Conservation (phyloP, 2,888 invertebrate species). For the Metacarcinus magister region DNA sequence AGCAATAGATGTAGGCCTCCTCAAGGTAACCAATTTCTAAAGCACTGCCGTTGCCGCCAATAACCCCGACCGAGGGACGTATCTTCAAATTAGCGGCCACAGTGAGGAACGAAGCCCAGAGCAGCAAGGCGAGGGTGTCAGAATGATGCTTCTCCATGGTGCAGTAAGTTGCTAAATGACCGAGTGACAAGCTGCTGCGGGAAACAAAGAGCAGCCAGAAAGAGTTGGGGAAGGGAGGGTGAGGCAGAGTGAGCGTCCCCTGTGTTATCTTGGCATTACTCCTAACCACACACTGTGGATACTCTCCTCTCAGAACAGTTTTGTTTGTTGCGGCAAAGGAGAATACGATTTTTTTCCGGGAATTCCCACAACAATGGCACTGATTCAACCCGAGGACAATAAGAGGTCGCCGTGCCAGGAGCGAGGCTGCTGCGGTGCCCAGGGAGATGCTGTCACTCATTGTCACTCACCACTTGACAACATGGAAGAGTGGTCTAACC, state of each 20-base stretch:
- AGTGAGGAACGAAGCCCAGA: neutral
- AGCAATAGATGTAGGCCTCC: slow-evolving; percentile 5
- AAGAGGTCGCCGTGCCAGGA: neutral
- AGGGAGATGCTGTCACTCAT: too few species aligned
- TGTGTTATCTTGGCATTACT: too few species aligned
- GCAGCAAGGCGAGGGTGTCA: neutral
- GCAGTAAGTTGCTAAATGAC: neutral
- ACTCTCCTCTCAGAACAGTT: too few species aligned
- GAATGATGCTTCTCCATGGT: neutral
- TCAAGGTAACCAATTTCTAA: neutral
- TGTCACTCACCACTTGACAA: too few species aligned
- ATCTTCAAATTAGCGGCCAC: neutral
- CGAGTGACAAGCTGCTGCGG: neutral
- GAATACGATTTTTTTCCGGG: neutral
- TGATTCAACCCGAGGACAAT: neutral
- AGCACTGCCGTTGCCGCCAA: too few species aligned
- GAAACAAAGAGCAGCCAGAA: neutral
- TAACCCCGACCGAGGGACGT: neutral
- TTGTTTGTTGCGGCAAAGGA: neutral
- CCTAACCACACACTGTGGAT: too few species aligned
- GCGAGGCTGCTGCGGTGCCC: neutral
- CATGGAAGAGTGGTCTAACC: too few species aligned
- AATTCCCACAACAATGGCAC: neutral
- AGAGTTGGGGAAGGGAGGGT: neutral
- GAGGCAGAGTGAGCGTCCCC: too few species aligned